Base-by-base conservation (phyloP, 2,113 vertebrate genomes). In the Chaetops frenatus region DNA sequence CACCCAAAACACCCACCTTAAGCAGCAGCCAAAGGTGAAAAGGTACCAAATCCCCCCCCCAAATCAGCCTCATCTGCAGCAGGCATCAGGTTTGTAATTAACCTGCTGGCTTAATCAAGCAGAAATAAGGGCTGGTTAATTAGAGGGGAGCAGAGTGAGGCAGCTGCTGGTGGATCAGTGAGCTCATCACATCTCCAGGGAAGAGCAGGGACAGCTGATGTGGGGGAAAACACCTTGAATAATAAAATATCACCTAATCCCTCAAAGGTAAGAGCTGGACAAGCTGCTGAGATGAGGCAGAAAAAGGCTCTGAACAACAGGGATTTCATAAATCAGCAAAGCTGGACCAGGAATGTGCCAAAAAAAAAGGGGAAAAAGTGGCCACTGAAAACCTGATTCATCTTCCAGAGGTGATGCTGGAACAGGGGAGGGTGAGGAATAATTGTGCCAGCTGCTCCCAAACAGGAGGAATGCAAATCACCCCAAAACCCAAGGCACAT, bases 51-150 rank as follows among this genome's bases (percentile, higher is more conserved):
- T 16, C 33, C 16, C 31, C 5, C 14, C 65, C 17, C 38, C 23
- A n/a, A 23, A 81, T 61, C 92, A 94, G 87, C 74, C 61, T 56
- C 62, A 70, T 77, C 87, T 88, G 64, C n/a, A 51, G 88, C 79
- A 91, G 56, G 74, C 15, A 62, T 90, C 21, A 12, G 56, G 33
- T 81, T 71, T 42, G 5, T 94, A 86, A 91, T 94, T 91, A 96
- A 96, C 81, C 89, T 87, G 65, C 81, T 82, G 23, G 33, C 42
- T 95, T 96, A 84, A 97, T 97, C 87, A 92, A 80, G 91, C 91
- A 90, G 82, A 82, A 86, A 45, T 60, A 77, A 95, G 58, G 40
- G 6, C 12, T 95, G 82, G 65, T 89, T 96, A 96, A 96, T 96
- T 88, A 95, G 81, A 33, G 57, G 54, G 90, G 89, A 90, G 69